Evolutionary conservation across 2,888 invertebrate genomes (phyloP).

Genomic region (Chironomus tentans): DNA sequence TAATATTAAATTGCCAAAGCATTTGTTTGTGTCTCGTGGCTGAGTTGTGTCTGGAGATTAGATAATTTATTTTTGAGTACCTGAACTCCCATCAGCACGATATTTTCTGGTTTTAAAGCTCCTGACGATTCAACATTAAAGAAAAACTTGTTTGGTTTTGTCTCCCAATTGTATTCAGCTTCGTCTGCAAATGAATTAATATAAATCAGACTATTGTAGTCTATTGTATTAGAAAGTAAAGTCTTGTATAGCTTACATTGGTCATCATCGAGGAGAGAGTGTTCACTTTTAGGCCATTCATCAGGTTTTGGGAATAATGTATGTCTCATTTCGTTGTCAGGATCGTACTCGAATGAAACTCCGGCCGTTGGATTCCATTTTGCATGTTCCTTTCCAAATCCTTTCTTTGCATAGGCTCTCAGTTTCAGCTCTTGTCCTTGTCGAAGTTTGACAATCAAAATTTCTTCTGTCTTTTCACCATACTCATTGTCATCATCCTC

Average conservation of each 20-base stretch:
- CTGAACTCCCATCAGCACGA: slow-evolving; percentile 89
- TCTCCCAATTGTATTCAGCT: slow-evolving; percentile 87
- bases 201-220: neutral
- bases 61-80: slow-evolving; percentile 90
- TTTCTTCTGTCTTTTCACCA: slow-evolving; percentile 81
- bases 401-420: slow-evolving; percentile 92
- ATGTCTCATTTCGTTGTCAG: slow-evolving; percentile 93
- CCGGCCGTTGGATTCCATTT: slow-evolving; percentile 99
- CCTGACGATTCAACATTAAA: slow-evolving; percentile 96
- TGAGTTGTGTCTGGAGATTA: slow-evolving; percentile 87
- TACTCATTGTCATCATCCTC: slow-evolving; percentile 92
- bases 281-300: slow-evolving; percentile 99
- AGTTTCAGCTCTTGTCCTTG: slow-evolving; percentile 89
- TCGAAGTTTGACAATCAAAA: slow-evolving; percentile 60
- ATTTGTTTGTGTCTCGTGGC: slow-evolving; percentile 78
- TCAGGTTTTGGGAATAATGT: slow-evolving; percentile 93
- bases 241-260: slow-evolving; percentile 51
- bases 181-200: slow-evolving; percentile 51
- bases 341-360: slow-evolving; percentile 98
- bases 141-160: slow-evolving; percentile 94
- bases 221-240: neutral
- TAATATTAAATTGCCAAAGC: slow-evolving; percentile 54
- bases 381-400: slow-evolving; percentile 88
- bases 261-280: slow-evolving; percentile 85
- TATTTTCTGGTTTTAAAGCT: slow-evolving; percentile 89